phyloP scores from a whole-genome alignment of 2,113 vertebrate genomes.

The Podarcis muralis region DNA sequence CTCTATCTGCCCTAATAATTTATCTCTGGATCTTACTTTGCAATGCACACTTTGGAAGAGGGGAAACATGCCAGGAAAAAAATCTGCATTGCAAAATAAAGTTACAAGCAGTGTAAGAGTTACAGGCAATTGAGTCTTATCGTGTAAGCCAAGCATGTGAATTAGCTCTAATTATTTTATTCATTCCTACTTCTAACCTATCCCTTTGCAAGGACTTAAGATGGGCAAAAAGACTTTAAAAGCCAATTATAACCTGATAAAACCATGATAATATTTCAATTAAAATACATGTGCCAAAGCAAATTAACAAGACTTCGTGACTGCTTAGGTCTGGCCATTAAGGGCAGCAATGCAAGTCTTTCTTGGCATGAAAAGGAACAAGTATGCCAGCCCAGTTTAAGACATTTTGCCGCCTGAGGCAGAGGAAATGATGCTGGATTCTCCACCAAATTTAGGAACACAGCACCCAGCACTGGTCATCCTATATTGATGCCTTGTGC shows the following conservation, averaged over 20 bases:
- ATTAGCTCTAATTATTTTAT: neutral
- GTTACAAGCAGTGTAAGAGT: neutral
- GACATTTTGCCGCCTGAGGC: no score
- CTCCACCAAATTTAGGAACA: no score
- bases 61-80: no score
- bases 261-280: neutral
- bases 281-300: neutral
- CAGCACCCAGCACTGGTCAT: no score
- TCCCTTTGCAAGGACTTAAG: neutral
- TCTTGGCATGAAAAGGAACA: neutral
- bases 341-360: neutral
- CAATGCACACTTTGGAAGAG: neutral
- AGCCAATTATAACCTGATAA: neutral
- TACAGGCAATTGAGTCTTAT: neutral
- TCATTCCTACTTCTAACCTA: neutral
- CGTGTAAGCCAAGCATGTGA: no score
- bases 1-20: neutral
- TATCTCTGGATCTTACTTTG: neutral
- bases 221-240: neutral
- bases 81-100: neutral
- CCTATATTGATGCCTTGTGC: no score
- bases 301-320: neutral
- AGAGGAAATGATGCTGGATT: no score
- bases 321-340: neutral
- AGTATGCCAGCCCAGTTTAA: no score